phyloP scores from a whole-genome alignment of 1,140 invertebrate species.

The Drosophila leontia region DNA sequence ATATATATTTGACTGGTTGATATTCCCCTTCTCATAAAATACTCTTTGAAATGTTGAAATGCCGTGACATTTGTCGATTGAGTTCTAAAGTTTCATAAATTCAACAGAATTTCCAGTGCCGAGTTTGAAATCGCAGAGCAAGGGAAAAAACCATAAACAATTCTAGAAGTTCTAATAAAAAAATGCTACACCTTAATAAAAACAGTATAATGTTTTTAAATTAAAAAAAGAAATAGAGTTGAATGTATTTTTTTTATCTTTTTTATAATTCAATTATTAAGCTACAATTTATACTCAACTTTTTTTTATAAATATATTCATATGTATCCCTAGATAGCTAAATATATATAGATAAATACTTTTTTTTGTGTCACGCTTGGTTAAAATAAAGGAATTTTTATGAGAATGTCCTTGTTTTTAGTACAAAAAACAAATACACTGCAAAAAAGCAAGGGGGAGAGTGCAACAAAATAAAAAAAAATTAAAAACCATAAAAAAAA shows the following conservation, averaged over 20 bases:
- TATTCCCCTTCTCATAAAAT: constrained; percentile 24
- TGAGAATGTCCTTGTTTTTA: constrained; percentile 39
- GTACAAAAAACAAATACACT: constrained; percentile 1
- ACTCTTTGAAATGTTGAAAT: constrained; percentile 46
- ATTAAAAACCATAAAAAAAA: not conserved
- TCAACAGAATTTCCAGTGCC: constrained; percentile 65
- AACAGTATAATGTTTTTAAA: not conserved
- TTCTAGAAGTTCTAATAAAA: constrained; percentile 30
- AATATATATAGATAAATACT: not conserved
- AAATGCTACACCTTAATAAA: not conserved
- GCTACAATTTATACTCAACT: constrained; percentile 69
- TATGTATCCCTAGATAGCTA: not conserved
- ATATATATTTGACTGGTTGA: not conserved
- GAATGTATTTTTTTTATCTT: not conserved
- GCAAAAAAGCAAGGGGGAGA: constrained; percentile 3
- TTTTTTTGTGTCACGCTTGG: constrained; percentile 61
- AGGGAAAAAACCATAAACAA: constrained; percentile 10
- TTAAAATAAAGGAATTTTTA: constrained; percentile 38
- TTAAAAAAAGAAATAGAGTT: not conserved
- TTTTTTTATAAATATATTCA: not conserved
- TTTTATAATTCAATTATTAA: constrained; percentile 41
- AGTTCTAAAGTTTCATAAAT: constrained; percentile 78
- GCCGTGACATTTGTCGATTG: constrained; percentile 61
- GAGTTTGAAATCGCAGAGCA: constrained; percentile 9
- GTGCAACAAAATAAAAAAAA: too few relatives aligned